Conservation (phyloP, 2,113 vertebrate species). For the Halcyon senegalensis region DNA sequence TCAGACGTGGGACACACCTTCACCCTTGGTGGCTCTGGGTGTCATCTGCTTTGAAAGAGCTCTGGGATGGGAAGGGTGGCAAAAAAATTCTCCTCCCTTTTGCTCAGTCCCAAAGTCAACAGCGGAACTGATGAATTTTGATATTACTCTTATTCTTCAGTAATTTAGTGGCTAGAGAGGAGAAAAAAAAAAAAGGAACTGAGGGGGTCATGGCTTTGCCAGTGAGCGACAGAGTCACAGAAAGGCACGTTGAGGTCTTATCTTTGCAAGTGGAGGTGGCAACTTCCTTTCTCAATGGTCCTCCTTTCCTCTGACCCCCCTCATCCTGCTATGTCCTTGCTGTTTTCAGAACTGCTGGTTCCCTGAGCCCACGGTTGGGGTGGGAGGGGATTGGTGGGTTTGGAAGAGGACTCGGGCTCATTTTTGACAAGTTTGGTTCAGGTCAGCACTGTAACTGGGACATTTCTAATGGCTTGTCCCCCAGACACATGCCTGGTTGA, state of each 20-base stretch:
- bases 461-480: not conserved
- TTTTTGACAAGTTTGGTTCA: not conserved
- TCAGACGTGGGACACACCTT: rapidly evolving
- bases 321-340: not conserved
- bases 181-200: not conserved
- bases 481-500: not conserved
- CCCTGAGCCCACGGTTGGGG: not conserved
- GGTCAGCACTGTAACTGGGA: not conserved
- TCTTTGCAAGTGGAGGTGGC: not conserved
- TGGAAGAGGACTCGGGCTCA: not conserved
- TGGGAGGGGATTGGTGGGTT: not conserved
- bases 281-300: not conserved
- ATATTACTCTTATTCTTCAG: not conserved
- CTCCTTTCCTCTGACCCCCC: not conserved
- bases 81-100: not conserved
- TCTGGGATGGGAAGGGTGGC: not conserved
- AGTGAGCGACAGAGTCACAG: not conserved
- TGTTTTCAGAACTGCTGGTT: not conserved
- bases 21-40: not conserved
- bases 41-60: not conserved
- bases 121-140: not conserved
- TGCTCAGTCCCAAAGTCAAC: not conserved
- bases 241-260: not conserved
- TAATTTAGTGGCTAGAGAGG: not conserved
- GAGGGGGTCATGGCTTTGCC: not conserved